Evolutionary conservation across 2,888 invertebrate genomes (phyloP), one percentile per base, ranked within the genome.

Genomic region (Hymenopus coronatus): DNA sequence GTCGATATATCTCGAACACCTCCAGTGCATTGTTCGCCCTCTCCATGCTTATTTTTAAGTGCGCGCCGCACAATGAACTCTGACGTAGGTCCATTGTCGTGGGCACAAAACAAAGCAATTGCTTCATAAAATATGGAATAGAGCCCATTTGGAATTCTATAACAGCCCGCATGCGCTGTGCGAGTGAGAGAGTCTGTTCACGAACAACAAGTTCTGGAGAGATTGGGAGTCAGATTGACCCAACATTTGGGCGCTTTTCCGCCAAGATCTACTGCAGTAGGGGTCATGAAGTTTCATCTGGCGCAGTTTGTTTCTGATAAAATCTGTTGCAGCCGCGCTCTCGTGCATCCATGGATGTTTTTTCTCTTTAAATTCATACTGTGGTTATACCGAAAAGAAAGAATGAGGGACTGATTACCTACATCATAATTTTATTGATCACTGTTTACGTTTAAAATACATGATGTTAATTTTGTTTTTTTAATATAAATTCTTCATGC

Each of bases 101-200:
- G 81, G 30, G 86, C 20, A 81, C 86, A 81, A 70, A 40, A 86
- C 86, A 86, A 86, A 86, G 86, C 86, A 86, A 86, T 86, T 86
- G 86, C 86, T 86, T n/a, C 28, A 86, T 86, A 86, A 86, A 86
- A 86, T 86, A 86, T 86, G 86, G 86, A 86, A 27, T 86, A 86
- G 86, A 86, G 54, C 28, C 86, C 86, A 86, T 86, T 40, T 81
- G 86, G 86, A 86, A 81, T 86, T 86, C 86, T 81, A 86, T 54
- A 84, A 84, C 84, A 86, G 28, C 81, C 28, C 70, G 70, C 28
- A 81, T 54, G 28, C 28, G 15, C 54, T 70, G 25, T 70, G 54
- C 54, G 54, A 70, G 54, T 70, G 25, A 70, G 54, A 70, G 54
- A 40, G 40, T 40, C 40, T 40, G 54, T 25, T 70, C 54, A 70